Conservation (phyloP, 2,797 vertebrate genomes). For the Linurgus olivaceus region DNA sequence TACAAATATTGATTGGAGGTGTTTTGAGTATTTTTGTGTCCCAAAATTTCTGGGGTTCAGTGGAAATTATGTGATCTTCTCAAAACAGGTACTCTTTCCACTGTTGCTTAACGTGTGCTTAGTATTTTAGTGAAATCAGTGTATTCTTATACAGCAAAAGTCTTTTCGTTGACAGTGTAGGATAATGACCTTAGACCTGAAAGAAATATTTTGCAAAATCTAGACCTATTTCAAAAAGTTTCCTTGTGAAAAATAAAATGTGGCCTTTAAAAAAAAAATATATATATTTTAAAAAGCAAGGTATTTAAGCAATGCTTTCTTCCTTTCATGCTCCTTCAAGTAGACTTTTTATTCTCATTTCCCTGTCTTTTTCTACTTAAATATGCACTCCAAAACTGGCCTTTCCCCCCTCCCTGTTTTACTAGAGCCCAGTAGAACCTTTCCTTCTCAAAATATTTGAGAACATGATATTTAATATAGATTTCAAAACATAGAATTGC, state of each 20-base stretch:
- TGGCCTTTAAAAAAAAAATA: fast-evolving
- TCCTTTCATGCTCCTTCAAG: background rate
- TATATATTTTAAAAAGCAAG: background rate
- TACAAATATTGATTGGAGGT: background rate
- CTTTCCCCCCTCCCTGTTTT: background rate
- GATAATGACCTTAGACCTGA: background rate
- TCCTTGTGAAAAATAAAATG: background rate
- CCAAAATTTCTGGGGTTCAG: background rate
- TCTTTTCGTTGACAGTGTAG: background rate
- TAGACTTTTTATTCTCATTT: background rate
- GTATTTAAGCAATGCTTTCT: background rate
- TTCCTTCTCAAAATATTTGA: background rate
- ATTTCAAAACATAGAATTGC: background rate
- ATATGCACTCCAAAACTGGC: background rate
- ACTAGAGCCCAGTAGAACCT: background rate
- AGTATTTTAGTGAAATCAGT: background rate
- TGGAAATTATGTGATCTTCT: background rate
- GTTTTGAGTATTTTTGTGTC: background rate
- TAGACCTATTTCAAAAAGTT: background rate
- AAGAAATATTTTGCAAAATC: background rate
- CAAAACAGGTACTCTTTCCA: background rate
- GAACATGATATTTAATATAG: background rate
- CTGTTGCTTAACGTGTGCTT: background rate
- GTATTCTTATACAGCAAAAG: background rate
- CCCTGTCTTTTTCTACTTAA: background rate